Percentiles rank a stretch among this genome's conserved stretches.
Conservation (phyloP, 1,140 invertebrate species). For the Zelostemma sp. region DNA sequence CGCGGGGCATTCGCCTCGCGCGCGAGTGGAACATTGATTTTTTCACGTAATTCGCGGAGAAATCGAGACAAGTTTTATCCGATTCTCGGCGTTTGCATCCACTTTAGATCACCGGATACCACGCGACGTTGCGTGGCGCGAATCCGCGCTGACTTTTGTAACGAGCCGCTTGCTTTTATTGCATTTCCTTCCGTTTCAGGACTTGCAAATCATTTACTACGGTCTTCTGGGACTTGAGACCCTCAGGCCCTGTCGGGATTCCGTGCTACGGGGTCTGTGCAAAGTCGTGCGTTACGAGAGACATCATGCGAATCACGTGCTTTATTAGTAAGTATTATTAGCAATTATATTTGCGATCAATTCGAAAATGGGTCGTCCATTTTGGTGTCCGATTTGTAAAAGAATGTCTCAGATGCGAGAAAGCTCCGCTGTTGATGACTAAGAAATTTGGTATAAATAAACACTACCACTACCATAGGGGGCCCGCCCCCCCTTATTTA, state of each 20-base stretch:
- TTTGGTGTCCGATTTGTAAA: too few relatives aligned
- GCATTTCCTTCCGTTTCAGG: constrained; percentile 70
- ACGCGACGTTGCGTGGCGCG: constrained; percentile 52
- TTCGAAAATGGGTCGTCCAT: too few relatives aligned
- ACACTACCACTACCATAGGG: too few relatives aligned
- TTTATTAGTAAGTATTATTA: constrained; percentile 83
- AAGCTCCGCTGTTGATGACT: too few relatives aligned
- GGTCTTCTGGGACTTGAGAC: constrained; percentile 82
- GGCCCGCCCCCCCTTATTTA: too few relatives aligned
- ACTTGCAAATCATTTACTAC: constrained; percentile 82
- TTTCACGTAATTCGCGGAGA: constrained; percentile 14
- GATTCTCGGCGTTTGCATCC: constrained; percentile 21
- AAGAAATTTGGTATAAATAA: too few relatives aligned
- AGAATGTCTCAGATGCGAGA: too few relatives aligned
- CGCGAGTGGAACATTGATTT: constrained; percentile 22
- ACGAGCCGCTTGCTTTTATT: neutral
- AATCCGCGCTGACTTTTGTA: constrained; percentile 9
- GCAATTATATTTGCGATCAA: too few relatives aligned
- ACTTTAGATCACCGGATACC: constrained; percentile 50
- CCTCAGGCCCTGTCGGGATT: constrained; percentile 78
- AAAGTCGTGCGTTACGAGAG: constrained; percentile 80
- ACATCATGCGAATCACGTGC: constrained; percentile 83
- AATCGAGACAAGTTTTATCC: constrained; percentile 27
- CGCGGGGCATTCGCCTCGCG: neutral
- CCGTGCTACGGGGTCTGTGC: constrained; percentile 78